phyloP scores from a whole-genome alignment of 1,140 invertebrate species.

The Acromyrmex charruanus region DNA sequence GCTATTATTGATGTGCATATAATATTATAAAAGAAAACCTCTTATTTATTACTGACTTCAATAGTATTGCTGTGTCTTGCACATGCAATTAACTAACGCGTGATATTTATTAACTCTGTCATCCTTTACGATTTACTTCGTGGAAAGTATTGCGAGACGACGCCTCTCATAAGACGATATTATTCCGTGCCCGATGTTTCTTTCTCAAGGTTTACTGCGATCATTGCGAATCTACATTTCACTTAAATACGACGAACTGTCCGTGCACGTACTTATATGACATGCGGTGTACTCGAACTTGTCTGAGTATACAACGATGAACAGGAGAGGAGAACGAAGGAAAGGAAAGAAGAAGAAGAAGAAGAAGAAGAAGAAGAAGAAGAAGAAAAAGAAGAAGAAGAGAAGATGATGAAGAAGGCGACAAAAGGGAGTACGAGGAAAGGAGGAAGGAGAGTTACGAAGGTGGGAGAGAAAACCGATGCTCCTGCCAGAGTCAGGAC shows the following conservation, averaged over 20 bases:
- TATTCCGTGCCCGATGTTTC: constrained; percentile 17
- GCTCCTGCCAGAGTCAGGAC: constrained; percentile 77
- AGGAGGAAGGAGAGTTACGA: constrained; percentile 41
- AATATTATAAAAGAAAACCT: constrained; percentile 6
- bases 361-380: constrained; percentile 25
- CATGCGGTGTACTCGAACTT: constrained; percentile 67
- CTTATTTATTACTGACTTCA: not conserved
- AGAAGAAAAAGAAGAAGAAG: constrained; percentile 4
- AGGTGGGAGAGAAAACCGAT: constrained; percentile 59
- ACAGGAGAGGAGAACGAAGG: constrained; percentile 34
- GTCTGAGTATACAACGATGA: constrained; percentile 62
- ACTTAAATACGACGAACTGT: constrained; percentile 60
- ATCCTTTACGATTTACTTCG: constrained; percentile 22
- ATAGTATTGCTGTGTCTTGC: not conserved
- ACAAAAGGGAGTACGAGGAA: constrained; percentile 37
- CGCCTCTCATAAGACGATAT: constrained; percentile 28
- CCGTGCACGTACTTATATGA: constrained; percentile 74
- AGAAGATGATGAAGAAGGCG: constrained; percentile 30
- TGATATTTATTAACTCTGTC: constrained; percentile 37
- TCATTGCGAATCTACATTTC: constrained; percentile 61
- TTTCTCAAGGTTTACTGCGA: constrained; percentile 42
- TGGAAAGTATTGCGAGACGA: constrained; percentile 35
- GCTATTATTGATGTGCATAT: not conserved
- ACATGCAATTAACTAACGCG: constrained; percentile 28
- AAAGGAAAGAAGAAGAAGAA: constrained; percentile 34